Evolutionary conservation across 2,113 vertebrate genomes (phyloP), one percentile per base, ranked within the genome.

Genomic region (Pseudolaguvia tuberculata): DNA sequence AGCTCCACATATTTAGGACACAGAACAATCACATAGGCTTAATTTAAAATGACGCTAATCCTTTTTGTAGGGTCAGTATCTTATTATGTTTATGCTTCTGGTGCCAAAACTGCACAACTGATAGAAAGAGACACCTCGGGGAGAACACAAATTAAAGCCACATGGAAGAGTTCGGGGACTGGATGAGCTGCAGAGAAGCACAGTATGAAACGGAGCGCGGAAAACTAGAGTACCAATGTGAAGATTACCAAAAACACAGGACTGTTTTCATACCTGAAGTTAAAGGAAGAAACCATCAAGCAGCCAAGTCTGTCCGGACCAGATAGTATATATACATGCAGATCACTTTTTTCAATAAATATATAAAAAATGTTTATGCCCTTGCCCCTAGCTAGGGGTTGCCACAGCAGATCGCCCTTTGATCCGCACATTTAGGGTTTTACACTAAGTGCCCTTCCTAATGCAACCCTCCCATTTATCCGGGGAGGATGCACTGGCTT

Each of bases 1-100:
- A 68, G 68, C 56, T 66, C 53, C 15, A 61, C 51, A 63, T 73
- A 73, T 57, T 55, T 48, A 25, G 75, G 56, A 71, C 76, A 76
- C 42, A 78, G 76, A 82, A 42, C 82, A 81, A 82, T 70, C 74
- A 74, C 74, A 79, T 74, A 27, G 65, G 73, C 69, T 75, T 79
- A 74, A 83, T 82, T 80, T 77, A 79, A 83, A 85, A 59, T 23
- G 80, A 85, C 82, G 82, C 82, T 85, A 85, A 85, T 85, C 82
- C 77, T 80, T 81, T 83, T 81, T 76, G 72, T 73, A 78, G 53
- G 62, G 77, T 75, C 77, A 80, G 81, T 83, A 81, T 81, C 78
- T 83, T 79, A 79, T 85, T 83, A 85, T 69, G 70, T 62, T 56
- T 62, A 82, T 77, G 73, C 71, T 51, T 67, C 39, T 21, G 39